phyloP scores from a whole-genome alignment of 2,797 vertebrate genomes.

The Triplophysa yarkandensis region DNA sequence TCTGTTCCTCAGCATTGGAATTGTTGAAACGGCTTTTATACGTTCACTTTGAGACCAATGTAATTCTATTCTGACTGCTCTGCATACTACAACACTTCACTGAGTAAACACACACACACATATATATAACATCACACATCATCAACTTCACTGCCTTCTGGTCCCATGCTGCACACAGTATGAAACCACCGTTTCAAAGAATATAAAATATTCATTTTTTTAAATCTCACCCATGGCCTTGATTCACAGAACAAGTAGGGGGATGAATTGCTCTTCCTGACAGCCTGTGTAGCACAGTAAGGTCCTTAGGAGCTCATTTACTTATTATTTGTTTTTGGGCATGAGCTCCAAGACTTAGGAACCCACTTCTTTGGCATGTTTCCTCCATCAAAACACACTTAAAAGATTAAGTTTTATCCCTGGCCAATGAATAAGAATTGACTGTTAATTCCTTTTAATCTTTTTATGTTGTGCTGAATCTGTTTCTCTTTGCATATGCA shows the following conservation, averaged over 20 bases:
- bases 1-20: not conserved
- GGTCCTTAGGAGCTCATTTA: constrained; percentile 21
- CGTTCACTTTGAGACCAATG: constrained; percentile 5
- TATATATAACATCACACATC: not conserved
- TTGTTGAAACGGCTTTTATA: not conserved
- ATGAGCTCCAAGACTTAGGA: not conserved
- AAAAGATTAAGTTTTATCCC: not conserved
- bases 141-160: not conserved
- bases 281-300: not conserved
- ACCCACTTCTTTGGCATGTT: not conserved
- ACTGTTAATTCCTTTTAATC: not conserved
- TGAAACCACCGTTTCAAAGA: not conserved
- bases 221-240: not conserved
- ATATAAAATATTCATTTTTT: constrained; percentile 16
- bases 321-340: not conserved
- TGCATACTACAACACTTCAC: not conserved
- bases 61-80: not conserved
- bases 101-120: not conserved
- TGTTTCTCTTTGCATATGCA: not conserved
- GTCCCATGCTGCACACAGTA: not conserved
- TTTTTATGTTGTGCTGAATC: not conserved
- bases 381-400: not conserved
- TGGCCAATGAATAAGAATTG: not conserved
- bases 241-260: not conserved
- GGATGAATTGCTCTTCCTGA: not conserved